phyloP scores from a whole-genome alignment of 2,797 vertebrate genomes.

The Masticophis lateralis region DNA sequence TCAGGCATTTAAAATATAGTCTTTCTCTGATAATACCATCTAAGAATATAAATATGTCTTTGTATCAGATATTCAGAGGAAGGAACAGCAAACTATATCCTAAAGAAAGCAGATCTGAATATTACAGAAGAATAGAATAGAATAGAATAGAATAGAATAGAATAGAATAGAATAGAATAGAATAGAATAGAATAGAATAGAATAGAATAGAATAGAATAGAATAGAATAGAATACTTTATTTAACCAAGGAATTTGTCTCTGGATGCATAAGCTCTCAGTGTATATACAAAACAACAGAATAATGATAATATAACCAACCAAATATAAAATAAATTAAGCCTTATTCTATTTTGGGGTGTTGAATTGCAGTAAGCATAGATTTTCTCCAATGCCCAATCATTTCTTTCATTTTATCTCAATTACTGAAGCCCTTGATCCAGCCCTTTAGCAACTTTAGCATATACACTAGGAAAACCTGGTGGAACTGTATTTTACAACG shows the following conservation, averaged over 20 bases:
- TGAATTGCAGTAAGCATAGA: too few species aligned
- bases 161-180: too few species aligned
- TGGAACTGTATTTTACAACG: background rate
- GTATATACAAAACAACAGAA: background rate
- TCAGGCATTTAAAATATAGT: background rate
- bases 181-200: too few species aligned
- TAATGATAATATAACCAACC: background rate
- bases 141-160: background rate
- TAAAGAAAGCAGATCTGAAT: background rate
- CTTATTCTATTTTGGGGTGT: background rate
- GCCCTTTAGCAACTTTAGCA: background rate
- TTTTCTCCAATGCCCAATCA: too few species aligned
- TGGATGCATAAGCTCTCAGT: background rate
- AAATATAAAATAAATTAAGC: background rate
- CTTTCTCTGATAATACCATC: background rate
- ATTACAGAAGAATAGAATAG: background rate
- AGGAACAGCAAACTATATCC: background rate
- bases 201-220: background rate
- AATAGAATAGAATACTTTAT: background rate
- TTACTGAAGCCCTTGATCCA: background rate
- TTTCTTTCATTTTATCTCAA: background rate
- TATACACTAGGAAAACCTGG: fast-evolving
- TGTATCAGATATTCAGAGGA: background rate
- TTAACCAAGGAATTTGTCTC: background rate
- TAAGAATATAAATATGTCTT: background rate